Percentiles rank a stretch among this genome's conserved stretches.
Conservation (phyloP, 2,888 invertebrate genomes). For the Onchidella celtica region DNA sequence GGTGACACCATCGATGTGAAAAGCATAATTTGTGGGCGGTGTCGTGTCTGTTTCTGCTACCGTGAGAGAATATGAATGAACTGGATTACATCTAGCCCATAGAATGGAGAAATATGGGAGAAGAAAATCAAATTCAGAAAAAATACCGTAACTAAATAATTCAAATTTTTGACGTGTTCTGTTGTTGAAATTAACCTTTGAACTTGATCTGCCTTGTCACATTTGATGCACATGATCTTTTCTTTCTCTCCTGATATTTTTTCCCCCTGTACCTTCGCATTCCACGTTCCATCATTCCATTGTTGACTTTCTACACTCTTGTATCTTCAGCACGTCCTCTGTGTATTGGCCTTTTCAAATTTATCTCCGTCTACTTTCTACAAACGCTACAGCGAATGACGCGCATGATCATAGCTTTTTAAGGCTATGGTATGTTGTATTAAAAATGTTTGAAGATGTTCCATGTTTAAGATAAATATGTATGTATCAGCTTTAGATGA, state of each 20-base stretch:
- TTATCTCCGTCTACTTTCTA: conserved; percentile 19
- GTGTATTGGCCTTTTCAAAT: conserved; percentile 6
- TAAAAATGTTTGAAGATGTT: background rate
- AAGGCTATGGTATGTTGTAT: background rate
- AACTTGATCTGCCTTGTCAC: conserved; percentile 2
- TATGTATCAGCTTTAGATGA: background rate
- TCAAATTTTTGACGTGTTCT: too few species aligned
- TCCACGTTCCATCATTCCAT: background rate
- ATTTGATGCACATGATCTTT: conserved; percentile 15
- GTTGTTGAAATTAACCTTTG: conserved; percentile 4
- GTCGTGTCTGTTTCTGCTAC: too few species aligned
- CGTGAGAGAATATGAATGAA: too few species aligned
- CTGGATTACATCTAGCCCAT: too few species aligned
- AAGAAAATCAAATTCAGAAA: too few species aligned
- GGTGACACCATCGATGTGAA: too few species aligned
- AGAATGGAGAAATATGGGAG: too few species aligned
- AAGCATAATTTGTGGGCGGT: too few species aligned
- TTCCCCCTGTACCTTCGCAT: background rate
- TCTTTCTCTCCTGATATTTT: background rate
- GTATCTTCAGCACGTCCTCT: conserved; percentile 7
- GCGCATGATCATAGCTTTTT: too few species aligned
- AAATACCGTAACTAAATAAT: too few species aligned
- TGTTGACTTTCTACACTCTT: background rate
- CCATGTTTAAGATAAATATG: background rate
- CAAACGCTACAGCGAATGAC: conserved; percentile 25